Base-by-base conservation (phyloP, 2,113 vertebrate genomes). In the Gambusia affinis region DNA sequence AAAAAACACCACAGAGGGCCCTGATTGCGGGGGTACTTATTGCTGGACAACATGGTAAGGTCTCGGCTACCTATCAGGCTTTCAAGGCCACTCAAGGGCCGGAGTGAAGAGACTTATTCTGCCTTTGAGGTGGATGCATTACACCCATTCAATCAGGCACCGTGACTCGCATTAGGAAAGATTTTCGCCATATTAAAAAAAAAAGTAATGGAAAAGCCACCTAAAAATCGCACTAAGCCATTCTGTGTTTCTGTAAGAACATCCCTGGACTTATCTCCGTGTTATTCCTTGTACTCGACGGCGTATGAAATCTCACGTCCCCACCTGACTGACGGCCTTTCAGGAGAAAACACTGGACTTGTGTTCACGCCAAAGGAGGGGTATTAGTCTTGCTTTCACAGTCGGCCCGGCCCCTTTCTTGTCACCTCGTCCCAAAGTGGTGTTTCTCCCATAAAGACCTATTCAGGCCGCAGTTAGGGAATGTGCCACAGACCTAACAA, bases 41-140 rank as follows among this genome's bases (percentile, higher is more conserved):
- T 74, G 90, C 87, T 87, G 92, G 91, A 97, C 96, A 95, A 96
- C 95, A 94, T 91, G 87, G 80, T 95, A 90, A 83, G 88, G 94
- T 94, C 95, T 91, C 88, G 94, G 95, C 92, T 93, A 93, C 91
- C 94, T 91, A 92, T 93, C 87, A 83, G 93, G 92, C 93, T 95
- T 95, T 95, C 93, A 95, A 92, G 91, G 91, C 84, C 89, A 83
- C 87, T 92, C 93, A 89, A 94, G 87, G 86, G 90, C 92, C 91
- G 76, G 80, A 83, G 75, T 92, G 93, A 92, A 91, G 94, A 92
- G 92, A 95, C 93, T 91, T 90, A 93, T 93, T 84, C 86, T 90
- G 92, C 88, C 91, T 95, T 92, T 82, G 87, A 90, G 91, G 92
- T 92, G 93, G 95, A 94, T 91, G 88, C 70, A 75, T 85, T 81